Conservation (phyloP, 2,888 invertebrate genomes). For the Acronicta leporina region DNA sequence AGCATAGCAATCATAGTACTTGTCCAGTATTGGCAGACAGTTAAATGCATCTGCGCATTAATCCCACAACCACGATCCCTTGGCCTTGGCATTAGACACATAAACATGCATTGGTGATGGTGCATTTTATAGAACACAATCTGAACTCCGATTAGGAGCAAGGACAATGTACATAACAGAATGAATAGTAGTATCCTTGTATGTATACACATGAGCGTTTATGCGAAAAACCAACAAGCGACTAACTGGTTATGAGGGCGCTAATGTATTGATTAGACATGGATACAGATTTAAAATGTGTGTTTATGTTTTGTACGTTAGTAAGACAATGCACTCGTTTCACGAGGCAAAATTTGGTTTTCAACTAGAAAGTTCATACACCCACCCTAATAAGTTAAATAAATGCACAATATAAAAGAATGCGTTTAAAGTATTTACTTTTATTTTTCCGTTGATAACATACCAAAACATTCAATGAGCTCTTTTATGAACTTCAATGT, state of each 20-base stretch:
- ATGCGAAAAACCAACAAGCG: slow-evolving; percentile 34
- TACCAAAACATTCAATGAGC: slow-evolving; percentile 76
- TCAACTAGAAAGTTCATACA: neutral
- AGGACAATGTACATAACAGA: slow-evolving; percentile 47
- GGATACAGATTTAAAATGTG: slow-evolving; percentile 21
- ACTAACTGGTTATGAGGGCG: slow-evolving; percentile 35
- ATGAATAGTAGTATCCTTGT: slow-evolving; percentile 31
- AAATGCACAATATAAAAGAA: neutral
- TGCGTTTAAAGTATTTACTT: neutral
- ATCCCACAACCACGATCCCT: slow-evolving; percentile 51
- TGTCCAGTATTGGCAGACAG: slow-evolving; percentile 1
- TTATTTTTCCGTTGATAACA: slow-evolving; percentile 48
- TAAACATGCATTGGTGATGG: slow-evolving; percentile 39
- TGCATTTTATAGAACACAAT: slow-evolving; percentile 33
- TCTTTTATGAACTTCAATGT: slow-evolving; percentile 62
- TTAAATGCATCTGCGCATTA: slow-evolving; percentile 13
- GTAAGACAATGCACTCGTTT: slow-evolving; percentile 3
- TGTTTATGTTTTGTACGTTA: slow-evolving; percentile 20
- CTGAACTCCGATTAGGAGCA: slow-evolving; percentile 56
- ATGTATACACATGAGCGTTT: slow-evolving; percentile 18
- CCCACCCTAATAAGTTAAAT: neutral
- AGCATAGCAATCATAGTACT: slow-evolving; percentile 17
- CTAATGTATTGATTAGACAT: slow-evolving; percentile 31
- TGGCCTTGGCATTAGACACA: slow-evolving; percentile 50
- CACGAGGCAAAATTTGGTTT: slow-evolving; percentile 7